These are phyloP conservation scores for Scaptomyza hsui DNA, from an alignment of 1,140 invertebrate species.

Conservation along the genomic window DNA sequence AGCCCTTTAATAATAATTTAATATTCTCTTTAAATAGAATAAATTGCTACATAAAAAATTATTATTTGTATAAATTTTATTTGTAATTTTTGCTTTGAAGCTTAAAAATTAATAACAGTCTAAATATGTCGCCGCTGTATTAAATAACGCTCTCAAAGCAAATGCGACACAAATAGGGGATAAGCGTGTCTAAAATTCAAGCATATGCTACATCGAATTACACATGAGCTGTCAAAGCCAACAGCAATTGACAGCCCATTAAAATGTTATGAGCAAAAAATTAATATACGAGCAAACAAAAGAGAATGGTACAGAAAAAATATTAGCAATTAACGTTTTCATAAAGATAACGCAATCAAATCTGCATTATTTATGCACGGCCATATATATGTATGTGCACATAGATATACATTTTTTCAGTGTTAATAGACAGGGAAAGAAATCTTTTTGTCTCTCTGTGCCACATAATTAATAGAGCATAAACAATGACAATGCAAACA, in stretches of 20 bases:
- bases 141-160: background rate
- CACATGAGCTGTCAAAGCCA: conserved; percentile 63
- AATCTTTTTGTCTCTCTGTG: conserved; percentile 30
- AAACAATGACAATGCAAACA: conserved; percentile 59
- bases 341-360: conserved; percentile 75
- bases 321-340: conserved; percentile 69
- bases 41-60: background rate
- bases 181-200: conserved; percentile 29
- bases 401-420: conserved; percentile 1
- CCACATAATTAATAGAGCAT: conserved; percentile 76
- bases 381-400: background rate
- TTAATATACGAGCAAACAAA: conserved; percentile 19
- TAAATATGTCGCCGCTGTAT: background rate
- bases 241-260: conserved; percentile 71
- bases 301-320: conserved; percentile 12
- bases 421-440: conserved; percentile 19
- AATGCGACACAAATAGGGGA: conserved; percentile 6
- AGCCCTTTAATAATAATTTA: background rate
- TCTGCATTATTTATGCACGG: conserved; percentile 63
- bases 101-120: conserved; percentile 16
- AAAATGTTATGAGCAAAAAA: conserved; percentile 49
- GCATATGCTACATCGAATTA: conserved; percentile 50
- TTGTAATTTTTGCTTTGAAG: background rate
- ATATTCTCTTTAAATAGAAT: too few species aligned
- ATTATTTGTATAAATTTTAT: background rate